Conservation (phyloP, 2,113 vertebrate genomes). For the Heliornis fulica region DNA sequence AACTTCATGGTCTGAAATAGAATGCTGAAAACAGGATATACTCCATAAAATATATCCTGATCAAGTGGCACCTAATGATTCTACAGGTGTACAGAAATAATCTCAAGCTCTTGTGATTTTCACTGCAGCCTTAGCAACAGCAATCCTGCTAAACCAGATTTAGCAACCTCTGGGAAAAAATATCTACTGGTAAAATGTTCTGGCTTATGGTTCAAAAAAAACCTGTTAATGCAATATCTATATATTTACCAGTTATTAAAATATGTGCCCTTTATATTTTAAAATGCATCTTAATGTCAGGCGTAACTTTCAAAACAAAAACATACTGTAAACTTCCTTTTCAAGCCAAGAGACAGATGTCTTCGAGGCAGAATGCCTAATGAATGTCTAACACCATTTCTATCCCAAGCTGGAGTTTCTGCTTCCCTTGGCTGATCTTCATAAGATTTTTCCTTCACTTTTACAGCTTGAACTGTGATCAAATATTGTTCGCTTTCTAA, state of each 20-base stretch:
- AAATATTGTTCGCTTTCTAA: slow-evolving; percentile 78
- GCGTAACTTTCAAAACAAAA: not conserved
- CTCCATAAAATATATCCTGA: not conserved
- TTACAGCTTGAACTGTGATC: slow-evolving; percentile 74
- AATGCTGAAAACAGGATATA: not conserved
- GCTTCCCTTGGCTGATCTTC: not conserved
- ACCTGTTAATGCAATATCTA: not conserved
- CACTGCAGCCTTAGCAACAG: not conserved
- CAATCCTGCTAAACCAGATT: not conserved
- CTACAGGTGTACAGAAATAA: not conserved
- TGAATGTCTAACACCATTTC: not conserved
- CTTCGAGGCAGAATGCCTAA: not conserved
- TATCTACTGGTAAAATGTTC: not conserved
- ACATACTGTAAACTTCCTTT: slow-evolving; percentile 75
- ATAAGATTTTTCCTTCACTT: not conserved
- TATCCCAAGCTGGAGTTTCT: not conserved
- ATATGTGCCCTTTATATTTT: not conserved
- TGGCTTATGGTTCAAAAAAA: not conserved
- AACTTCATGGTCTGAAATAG: not conserved
- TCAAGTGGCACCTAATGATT: not conserved
- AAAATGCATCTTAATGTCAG: not conserved
- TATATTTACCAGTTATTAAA: not conserved
- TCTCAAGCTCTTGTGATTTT: not conserved
- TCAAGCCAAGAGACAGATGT: slow-evolving; percentile 70
- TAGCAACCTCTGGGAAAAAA: not conserved